A percentile compares a stretch with the other conserved stretches of the same genome.
Evolutionary conservation across 2,113 vertebrate species (phyloP).

Genomic region (Entomyzon cyanotis): DNA sequence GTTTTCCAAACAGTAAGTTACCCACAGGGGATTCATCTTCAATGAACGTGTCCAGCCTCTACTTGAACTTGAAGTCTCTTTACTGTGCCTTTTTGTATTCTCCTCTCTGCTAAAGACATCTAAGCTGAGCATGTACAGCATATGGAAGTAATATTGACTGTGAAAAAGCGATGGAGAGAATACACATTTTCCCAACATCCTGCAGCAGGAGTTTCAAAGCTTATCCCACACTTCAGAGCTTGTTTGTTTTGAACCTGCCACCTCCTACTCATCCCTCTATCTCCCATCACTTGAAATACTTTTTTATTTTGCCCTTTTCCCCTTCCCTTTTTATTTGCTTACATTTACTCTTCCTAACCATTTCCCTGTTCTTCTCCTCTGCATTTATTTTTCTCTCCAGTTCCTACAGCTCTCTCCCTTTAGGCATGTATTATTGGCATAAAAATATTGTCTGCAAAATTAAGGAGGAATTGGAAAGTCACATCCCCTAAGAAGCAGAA

Average conservation of each 20-base stretch:
- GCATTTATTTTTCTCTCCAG: background rate
- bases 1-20: accelerated
- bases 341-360: background rate
- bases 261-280: background rate
- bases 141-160: background rate
- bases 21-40: background rate
- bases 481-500: background rate
- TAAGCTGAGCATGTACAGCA: background rate
- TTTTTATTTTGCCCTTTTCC: background rate
- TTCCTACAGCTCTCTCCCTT: background rate
- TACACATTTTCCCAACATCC: background rate
- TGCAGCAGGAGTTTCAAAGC: background rate
- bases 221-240: background rate
- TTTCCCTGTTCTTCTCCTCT: background rate
- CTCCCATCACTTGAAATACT: background rate
- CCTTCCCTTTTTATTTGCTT: background rate
- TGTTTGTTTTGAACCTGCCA: slow-evolving; percentile 2
- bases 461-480: background rate
- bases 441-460: background rate
- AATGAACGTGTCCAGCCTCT: background rate
- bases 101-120: background rate
- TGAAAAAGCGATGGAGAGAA: background rate
- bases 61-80: background rate
- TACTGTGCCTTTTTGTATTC: background rate
- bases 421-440: background rate